Evolutionary conservation across 2,888 invertebrate species (phyloP).

Genomic region (Sericinus montela): DNA sequence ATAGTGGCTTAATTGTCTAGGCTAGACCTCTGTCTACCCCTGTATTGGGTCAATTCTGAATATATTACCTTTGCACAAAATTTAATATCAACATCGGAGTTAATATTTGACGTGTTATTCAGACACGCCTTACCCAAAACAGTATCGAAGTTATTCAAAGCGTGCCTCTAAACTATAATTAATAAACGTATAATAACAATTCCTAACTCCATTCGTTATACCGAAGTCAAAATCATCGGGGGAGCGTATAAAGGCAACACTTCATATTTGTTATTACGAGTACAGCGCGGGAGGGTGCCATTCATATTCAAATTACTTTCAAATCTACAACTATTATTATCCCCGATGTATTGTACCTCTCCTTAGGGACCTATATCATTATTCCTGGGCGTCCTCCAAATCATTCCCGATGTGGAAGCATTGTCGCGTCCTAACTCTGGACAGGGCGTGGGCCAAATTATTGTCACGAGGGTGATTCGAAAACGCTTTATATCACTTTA

Average conservation of each 20-base stretch:
- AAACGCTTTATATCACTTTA: slow-evolving; percentile 72
- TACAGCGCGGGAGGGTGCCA: slow-evolving; percentile 70
- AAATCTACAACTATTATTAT: slow-evolving; percentile 79
- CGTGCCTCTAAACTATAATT: slow-evolving; percentile 53
- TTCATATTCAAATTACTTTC: slow-evolving; percentile 78
- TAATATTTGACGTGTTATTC: slow-evolving; percentile 30
- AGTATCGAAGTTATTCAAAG: slow-evolving; percentile 24
- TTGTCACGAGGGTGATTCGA: slow-evolving; percentile 59
- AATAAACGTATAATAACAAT: slow-evolving; percentile 50
- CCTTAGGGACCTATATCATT: slow-evolving; percentile 75
- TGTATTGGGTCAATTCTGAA: too few relatives aligned
- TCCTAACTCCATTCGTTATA: slow-evolving; percentile 60
- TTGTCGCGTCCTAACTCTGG: slow-evolving; percentile 60
- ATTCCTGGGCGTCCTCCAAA: slow-evolving; percentile 67
- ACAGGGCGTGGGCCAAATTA: slow-evolving; percentile 51
- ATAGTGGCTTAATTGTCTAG: too few relatives aligned
- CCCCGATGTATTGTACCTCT: slow-evolving; percentile 64
- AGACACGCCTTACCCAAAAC: slow-evolving; percentile 28
- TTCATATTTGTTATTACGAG: slow-evolving; percentile 77
- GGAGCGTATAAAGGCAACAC: slow-evolving; percentile 67
- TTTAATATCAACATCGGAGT: background rate
- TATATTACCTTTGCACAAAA: background rate
- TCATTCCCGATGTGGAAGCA: slow-evolving; percentile 63
- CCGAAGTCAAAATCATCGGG: slow-evolving; percentile 67
- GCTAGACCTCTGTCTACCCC: too few relatives aligned